Evolutionary conservation across 2,888 invertebrate genomes (phyloP).

Genomic region (Tetragnatha montana): DNA sequence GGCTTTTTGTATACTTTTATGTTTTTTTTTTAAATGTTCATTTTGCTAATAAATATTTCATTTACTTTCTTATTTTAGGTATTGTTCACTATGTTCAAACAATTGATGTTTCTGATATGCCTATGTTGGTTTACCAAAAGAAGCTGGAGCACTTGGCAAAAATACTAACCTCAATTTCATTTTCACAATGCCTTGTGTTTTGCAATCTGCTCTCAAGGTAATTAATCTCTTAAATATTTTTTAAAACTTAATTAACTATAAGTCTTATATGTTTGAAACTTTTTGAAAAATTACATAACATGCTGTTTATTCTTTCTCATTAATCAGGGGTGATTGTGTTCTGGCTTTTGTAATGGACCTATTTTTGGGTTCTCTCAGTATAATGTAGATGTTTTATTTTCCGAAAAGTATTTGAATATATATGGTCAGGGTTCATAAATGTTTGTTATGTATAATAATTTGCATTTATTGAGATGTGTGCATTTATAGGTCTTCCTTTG

Average conservation of each 20-base stretch:
- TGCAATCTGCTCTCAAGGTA: constrained; percentile 87
- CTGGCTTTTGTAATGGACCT: too few species aligned
- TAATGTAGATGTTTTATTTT: constrained; percentile 10
- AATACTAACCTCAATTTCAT: constrained; percentile 84
- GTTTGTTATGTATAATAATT: too few species aligned
- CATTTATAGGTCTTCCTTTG: too few species aligned
- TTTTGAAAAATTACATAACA: too few species aligned
- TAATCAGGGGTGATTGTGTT: too few species aligned
- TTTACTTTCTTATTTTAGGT: constrained; percentile 73
- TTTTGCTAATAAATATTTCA: not conserved
- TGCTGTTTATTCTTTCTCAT: too few species aligned
- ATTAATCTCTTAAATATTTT: constrained; percentile 54
- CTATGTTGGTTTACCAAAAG: constrained; percentile 75
- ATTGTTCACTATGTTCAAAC: constrained; percentile 30
- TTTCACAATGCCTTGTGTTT: constrained; percentile 94
- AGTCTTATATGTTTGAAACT: too few species aligned
- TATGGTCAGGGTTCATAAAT: too few species aligned
- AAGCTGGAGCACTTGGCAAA: constrained; percentile 75
- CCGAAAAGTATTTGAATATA: not conserved
- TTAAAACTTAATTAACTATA: too few species aligned
- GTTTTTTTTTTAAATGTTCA: not conserved
- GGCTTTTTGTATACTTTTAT: too few species aligned
- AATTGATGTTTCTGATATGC: constrained; percentile 73
- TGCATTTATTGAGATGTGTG: too few species aligned
- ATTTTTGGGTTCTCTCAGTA: too few species aligned